Evolutionary conservation across 64 coral and sea anemone species (phyloP).

Genomic region (Stichodactyla mertensii): DNA sequence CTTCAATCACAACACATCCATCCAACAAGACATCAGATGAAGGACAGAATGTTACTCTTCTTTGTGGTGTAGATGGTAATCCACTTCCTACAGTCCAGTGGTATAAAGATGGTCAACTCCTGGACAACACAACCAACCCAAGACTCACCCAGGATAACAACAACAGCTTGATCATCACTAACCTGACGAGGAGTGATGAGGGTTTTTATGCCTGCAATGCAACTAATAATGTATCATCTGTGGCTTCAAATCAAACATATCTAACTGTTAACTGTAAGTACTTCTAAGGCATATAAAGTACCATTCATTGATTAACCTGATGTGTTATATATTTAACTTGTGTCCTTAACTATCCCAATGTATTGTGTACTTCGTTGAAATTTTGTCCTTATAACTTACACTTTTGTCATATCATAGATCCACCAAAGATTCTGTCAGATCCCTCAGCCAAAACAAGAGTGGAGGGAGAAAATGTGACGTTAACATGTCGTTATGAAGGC

Average conservation of each 20-base stretch:
- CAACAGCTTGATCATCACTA: background rate
- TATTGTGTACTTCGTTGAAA: too few relatives aligned
- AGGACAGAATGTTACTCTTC: background rate
- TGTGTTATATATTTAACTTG: background rate
- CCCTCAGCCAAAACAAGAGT: background rate
- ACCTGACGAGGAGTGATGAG: background rate
- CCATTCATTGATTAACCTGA: background rate
- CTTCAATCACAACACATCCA: background rate
- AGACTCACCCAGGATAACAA: background rate
- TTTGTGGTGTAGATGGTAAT: background rate
- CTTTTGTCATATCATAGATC: too few relatives aligned
- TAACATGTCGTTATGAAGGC: background rate
- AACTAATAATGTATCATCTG: background rate
- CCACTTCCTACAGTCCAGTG: background rate
- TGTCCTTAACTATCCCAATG: too few relatives aligned
- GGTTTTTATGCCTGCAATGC: background rate
- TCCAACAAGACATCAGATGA: background rate
- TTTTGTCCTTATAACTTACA: too few relatives aligned
- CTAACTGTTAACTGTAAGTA: slow-evolving; percentile 12
- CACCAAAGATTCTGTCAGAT: too few relatives aligned
- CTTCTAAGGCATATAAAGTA: background rate
- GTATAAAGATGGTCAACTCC: slow-evolving; percentile 5
- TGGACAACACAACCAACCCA: background rate
- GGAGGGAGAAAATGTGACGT: background rate
- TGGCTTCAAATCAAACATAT: background rate